phyloP scores from a whole-genome alignment of 2,113 vertebrate species.

The Rallus limicola region DNA sequence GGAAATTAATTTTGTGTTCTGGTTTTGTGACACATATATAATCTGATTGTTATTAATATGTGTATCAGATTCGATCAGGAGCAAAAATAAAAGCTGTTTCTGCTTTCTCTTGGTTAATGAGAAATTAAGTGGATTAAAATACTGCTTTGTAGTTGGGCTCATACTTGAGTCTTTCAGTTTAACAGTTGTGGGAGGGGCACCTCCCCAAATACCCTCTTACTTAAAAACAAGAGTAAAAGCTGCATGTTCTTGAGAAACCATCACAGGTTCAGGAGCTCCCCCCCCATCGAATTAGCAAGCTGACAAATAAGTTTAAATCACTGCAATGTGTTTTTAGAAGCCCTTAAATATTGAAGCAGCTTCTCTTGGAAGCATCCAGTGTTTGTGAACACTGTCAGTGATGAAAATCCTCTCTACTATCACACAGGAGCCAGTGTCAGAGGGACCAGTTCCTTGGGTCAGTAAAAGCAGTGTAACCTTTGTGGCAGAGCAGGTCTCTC shows the following conservation, averaged over 20 bases:
- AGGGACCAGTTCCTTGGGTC: constrained; percentile 91
- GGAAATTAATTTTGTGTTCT: not conserved
- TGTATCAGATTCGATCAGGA: not conserved
- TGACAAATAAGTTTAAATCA: not conserved
- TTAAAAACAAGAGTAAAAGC: not conserved
- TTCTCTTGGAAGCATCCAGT: not conserved
- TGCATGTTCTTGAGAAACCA: not conserved
- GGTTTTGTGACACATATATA: not conserved
- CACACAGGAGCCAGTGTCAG: constrained; percentile 87
- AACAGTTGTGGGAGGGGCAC: not conserved
- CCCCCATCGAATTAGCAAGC: not conserved
- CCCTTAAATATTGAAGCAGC: not conserved
- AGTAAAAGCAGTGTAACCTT: constrained; percentile 90
- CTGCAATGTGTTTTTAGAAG: not conserved
- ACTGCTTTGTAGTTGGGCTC: not conserved
- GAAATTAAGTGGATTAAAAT: not conserved
- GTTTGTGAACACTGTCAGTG: not conserved
- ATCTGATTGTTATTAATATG: not conserved
- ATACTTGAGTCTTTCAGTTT: not conserved
- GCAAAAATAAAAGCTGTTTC: not conserved
- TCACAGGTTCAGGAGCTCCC: not conserved
- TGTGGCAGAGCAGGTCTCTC: constrained; percentile 98
- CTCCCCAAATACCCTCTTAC: not conserved
- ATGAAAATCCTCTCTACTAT: not conserved
- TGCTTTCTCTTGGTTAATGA: not conserved